These are phyloP conservation scores for Rafetus swinhoei DNA, from an alignment of 2,113 vertebrate genomes.

Conservation along the genomic window DNA sequence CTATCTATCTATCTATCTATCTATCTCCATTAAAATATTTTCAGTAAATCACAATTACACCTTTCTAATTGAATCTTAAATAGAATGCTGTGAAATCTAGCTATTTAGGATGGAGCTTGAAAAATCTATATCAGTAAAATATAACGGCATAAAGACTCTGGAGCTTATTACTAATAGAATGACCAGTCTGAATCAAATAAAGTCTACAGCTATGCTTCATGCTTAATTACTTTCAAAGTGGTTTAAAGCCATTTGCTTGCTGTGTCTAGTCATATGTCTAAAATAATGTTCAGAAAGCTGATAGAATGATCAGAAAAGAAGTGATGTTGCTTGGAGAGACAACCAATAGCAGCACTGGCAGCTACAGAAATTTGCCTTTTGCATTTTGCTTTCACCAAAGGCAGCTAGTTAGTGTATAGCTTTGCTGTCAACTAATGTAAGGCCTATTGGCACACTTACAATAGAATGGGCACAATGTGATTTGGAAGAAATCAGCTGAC, in stretches of 20 bases:
- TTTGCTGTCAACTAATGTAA: slow-evolving; percentile 68
- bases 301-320: slow-evolving; percentile 25
- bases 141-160: background rate
- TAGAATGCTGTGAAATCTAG: background rate
- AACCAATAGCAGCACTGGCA: slow-evolving; percentile 46
- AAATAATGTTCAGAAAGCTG: slow-evolving; percentile 40
- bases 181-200: slow-evolving; percentile 68
- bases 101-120: background rate
- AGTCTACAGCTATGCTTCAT: slow-evolving; percentile 62
- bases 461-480: slow-evolving; percentile 7
- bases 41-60: slow-evolving; percentile 41
- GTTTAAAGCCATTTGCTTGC: slow-evolving; percentile 62
- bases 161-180: slow-evolving; percentile 51
- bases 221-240: slow-evolving; percentile 67
- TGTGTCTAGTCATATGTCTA: slow-evolving; percentile 59
- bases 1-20: too few species aligned
- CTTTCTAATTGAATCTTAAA: slow-evolving; percentile 47
- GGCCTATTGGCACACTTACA: slow-evolving; percentile 59
- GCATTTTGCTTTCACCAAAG: background rate
- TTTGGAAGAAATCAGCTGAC: slow-evolving; percentile 76
- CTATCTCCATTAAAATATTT: background rate
- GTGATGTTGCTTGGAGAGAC: background rate
- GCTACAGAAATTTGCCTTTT: slow-evolving; percentile 5
- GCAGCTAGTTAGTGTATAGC: slow-evolving; percentile 19
- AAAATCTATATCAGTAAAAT: background rate